Evolutionary conservation across 2,797 vertebrate genomes (phyloP), one percentile per base, ranked within the genome.

Genomic region (Sebastes melanostomus): DNA sequence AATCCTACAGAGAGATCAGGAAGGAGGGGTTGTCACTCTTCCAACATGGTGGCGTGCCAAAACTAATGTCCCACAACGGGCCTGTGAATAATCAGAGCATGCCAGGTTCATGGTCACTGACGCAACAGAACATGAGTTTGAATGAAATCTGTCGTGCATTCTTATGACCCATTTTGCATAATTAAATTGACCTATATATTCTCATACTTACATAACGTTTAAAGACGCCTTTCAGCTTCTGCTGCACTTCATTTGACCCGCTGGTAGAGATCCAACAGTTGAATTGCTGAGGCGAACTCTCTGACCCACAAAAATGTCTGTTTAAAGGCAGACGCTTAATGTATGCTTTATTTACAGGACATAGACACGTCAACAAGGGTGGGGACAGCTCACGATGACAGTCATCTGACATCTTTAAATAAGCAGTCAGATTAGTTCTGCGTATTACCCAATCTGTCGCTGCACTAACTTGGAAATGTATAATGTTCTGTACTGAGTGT

Each of bases 401-500:
- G 38, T 54, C 30, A 42, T 34, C 7, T 27, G 55, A 63, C 32
- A 20, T 46, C 5, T 66, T 70, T 27, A 60, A 52, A 58, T 38
- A 73, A 38, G 16, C 11, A 24, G 60, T 24, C 16, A 1, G 20
- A 25, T 34, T 54, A 34, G 54, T 61, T 63, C 25, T 71, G 24
- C 25, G 11, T 52, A 24, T 75, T 55, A 29, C 5, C 1, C 8
- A 42, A 11, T 71, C 42, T 75, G 56, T 22, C 36, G 8, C 25
- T 10, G 11, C 22, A 25, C n/a, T 22, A 24, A 67, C 46, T 27
- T 67, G 20, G 38, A 67, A 38, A 70, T 38, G 63, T 66, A 24
- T 10, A 60, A 32, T 66, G 62, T 74, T 78, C 66, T 42, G 61
- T 50, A 54, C 72, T n/a, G 18, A 76, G 27, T 54, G 75, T 81